Conservation (phyloP, 2,888 invertebrate species). For the Acanthopleura granulata region DNA sequence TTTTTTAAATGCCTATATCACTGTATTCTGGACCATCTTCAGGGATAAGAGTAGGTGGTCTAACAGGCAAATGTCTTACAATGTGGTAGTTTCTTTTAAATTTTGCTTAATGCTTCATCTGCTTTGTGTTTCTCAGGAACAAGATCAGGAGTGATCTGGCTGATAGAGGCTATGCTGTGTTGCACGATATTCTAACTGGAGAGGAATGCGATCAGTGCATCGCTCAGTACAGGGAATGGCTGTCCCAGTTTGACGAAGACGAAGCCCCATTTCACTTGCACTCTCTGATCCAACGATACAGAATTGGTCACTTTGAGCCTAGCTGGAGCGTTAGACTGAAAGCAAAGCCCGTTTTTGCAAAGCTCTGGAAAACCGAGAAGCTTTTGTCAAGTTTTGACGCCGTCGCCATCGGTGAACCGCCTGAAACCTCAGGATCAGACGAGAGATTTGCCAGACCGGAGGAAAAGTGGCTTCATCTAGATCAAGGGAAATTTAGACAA, state of each 20-base stretch:
- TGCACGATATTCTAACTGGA: conserved; percentile 23
- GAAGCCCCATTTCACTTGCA: conserved; percentile 22
- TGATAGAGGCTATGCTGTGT: conserved; percentile 34
- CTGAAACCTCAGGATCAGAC: conserved; percentile 19
- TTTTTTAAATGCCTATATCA: too few relatives aligned
- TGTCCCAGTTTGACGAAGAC: conserved; percentile 22
- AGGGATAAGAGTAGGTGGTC: too few relatives aligned
- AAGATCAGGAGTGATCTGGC: conserved; percentile 26
- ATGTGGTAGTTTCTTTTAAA: too few relatives aligned
- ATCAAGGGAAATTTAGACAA: conserved; percentile 23
- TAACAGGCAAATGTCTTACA: too few relatives aligned
- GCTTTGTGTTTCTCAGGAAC: not conserved
- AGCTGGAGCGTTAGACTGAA: conserved; percentile 28
- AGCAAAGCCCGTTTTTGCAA: conserved; percentile 24
- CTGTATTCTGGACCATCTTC: too few relatives aligned
- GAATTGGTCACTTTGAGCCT: conserved; percentile 22
- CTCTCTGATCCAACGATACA: conserved; percentile 30
- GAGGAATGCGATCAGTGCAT: conserved; percentile 26
- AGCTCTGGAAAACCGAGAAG: conserved; percentile 28
- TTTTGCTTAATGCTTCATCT: too few relatives aligned
- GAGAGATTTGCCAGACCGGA: not conserved
- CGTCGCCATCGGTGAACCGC: conserved; percentile 28
- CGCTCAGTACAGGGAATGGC: conserved; percentile 24
- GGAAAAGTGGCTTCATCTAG: conserved; percentile 26
- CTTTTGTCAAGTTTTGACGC: conserved; percentile 30